phyloP scores from a whole-genome alignment of 2,113 vertebrate species.

The Myrmophylax atrothorax region DNA sequence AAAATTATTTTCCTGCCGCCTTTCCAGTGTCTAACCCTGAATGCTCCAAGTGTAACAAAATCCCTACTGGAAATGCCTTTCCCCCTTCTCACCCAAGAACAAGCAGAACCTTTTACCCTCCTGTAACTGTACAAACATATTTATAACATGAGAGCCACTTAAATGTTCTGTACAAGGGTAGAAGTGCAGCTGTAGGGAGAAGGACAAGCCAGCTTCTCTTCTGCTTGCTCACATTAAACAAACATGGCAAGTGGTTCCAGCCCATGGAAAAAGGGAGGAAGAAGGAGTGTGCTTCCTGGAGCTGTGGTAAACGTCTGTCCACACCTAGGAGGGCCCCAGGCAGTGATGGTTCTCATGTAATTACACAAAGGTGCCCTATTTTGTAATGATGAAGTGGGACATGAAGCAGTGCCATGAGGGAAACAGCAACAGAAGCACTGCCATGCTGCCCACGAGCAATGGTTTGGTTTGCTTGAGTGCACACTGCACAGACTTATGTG shows the following conservation, averaged over 20 bases:
- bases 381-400: not conserved
- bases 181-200: not conserved
- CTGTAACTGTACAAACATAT: not conserved
- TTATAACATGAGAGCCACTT: rapidly evolving
- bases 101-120: not conserved
- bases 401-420: not conserved
- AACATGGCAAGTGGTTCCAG: not conserved
- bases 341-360: not conserved
- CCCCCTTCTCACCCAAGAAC: not conserved
- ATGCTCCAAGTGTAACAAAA: not conserved
- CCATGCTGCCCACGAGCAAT: not conserved
- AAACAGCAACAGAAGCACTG: not conserved
- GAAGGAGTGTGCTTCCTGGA: not conserved
- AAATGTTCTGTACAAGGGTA: not conserved
- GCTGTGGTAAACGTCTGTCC: not conserved
- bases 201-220: not conserved
- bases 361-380: not conserved
- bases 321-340: not conserved
- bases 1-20: not conserved
- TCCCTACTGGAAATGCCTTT: not conserved
- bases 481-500: not conserved
- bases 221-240: not conserved
- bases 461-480: not conserved
- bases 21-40: not conserved
- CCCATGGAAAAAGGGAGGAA: not conserved